phyloP scores from a whole-genome alignment of 2,888 invertebrate species.

The Rhamnusium bicolor region DNA sequence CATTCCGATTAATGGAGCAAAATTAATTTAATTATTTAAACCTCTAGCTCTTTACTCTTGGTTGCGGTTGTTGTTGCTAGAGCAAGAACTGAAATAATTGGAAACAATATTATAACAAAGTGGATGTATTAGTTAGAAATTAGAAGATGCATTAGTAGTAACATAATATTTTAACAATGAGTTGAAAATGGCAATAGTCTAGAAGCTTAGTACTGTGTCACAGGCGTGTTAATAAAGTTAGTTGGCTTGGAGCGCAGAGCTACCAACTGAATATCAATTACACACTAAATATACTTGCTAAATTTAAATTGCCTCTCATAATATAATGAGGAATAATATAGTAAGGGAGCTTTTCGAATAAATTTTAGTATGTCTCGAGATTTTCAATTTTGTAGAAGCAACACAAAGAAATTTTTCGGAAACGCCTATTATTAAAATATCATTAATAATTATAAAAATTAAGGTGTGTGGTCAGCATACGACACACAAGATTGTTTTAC shows the following conservation, averaged over 20 bases:
- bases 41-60: neutral
- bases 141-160: conserved; percentile 39
- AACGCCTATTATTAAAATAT: too few species aligned
- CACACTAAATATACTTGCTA: conserved; percentile 52
- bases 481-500: too few species aligned
- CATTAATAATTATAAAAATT: too few species aligned
- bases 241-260: conserved; percentile 43
- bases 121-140: conserved; percentile 27
- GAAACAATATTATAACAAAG: conserved; percentile 22
- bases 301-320: conserved; percentile 51
- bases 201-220: conserved; percentile 28
- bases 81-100: conserved; percentile 7
- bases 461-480: too few species aligned
- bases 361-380: neutral
- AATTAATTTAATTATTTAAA: too few species aligned
- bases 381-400: too few species aligned
- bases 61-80: neutral
- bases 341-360: conserved; percentile 18
- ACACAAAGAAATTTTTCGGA: too few species aligned
- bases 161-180: conserved; percentile 40
- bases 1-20: too few species aligned
- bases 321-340: conserved; percentile 45
- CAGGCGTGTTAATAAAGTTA: conserved; percentile 39
- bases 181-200: conserved; percentile 35
- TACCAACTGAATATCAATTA: conserved; percentile 53